phyloP scores from a whole-genome alignment of 2,113 vertebrate species.

The Boulengeromyrus knoepffleri region DNA sequence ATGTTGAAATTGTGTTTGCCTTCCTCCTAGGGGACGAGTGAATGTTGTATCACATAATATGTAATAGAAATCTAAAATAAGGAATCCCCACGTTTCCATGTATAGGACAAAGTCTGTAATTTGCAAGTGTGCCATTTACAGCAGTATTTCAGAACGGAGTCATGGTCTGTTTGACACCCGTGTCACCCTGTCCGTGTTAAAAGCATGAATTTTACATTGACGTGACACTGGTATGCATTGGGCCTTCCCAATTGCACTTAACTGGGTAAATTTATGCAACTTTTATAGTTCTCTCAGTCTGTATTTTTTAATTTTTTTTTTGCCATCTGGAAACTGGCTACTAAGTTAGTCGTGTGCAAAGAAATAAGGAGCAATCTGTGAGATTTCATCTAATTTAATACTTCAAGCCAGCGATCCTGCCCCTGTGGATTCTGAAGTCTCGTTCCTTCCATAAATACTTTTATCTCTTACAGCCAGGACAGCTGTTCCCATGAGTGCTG shows the following conservation, averaged over 20 bases:
- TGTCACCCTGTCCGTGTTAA: conserved; percentile 16
- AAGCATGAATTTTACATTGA: not conserved
- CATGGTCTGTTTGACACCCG: conserved; percentile 13
- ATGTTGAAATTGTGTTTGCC: not conserved
- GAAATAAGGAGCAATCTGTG: not conserved
- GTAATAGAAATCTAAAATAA: not conserved
- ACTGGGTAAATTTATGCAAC: not conserved
- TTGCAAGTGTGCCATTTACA: not conserved
- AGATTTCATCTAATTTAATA: not conserved
- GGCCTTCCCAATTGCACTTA: not conserved
- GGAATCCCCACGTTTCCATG: not conserved
- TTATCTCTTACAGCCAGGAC: not conserved
- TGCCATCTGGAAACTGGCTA: not conserved
- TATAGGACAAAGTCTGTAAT: not conserved
- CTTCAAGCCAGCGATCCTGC: not conserved
- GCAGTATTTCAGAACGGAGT: not conserved
- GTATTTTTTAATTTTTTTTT: not conserved
- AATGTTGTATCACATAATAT: not conserved
- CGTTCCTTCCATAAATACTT: not conserved
- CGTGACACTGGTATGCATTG: not conserved
- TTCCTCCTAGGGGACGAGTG: not conserved
- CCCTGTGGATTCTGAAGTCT: not conserved
- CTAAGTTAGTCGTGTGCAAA: not conserved
- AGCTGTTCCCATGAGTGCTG: not conserved
- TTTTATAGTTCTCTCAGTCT: not conserved